Evolutionary conservation across 2,797 vertebrate species (phyloP).

Genomic region (Falco biarmicus): DNA sequence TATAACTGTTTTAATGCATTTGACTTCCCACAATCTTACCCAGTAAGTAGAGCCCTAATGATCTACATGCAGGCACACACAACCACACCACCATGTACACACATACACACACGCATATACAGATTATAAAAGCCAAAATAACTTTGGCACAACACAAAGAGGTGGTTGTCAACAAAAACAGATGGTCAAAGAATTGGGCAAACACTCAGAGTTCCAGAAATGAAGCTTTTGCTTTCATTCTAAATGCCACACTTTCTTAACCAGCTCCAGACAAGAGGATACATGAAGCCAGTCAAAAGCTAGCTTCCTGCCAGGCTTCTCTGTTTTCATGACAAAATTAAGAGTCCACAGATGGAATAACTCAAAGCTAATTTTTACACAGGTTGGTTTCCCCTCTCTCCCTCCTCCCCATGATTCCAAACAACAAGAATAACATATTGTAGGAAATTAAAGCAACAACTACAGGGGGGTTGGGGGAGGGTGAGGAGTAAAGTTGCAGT

Average conservation of each 20-base stretch:
- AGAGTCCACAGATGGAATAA: slow-evolving; percentile 85
- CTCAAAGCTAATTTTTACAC: slow-evolving; percentile 84
- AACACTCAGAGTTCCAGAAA: slow-evolving; percentile 82
- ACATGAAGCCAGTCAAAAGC: slow-evolving; percentile 81
- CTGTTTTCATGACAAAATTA: slow-evolving; percentile 84
- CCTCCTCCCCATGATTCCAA: slow-evolving; percentile 65
- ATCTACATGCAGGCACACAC: slow-evolving; percentile 65
- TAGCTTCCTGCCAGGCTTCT: slow-evolving; percentile 81
- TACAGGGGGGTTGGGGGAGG: neutral
- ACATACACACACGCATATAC: slow-evolving; percentile 56
- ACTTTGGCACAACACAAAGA: slow-evolving; percentile 82
- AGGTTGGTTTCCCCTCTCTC: slow-evolving; percentile 76
- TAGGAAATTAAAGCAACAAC: slow-evolving; percentile 75
- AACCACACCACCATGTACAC: slow-evolving; percentile 53
- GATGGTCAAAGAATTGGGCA: slow-evolving; percentile 87
- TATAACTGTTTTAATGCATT: neutral
- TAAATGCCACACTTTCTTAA: slow-evolving; percentile 82
- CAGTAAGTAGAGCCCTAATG: slow-evolving; percentile 46
- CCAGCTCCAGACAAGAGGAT: slow-evolving; percentile 84
- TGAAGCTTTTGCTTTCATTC: slow-evolving; percentile 76
- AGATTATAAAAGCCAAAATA: slow-evolving; percentile 82
- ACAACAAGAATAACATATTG: slow-evolving; percentile 78
- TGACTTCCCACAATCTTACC: neutral
- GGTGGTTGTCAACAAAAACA: slow-evolving; percentile 85
- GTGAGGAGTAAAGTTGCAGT: slow-evolving; percentile 31